Percentiles rank a stretch among this genome's conserved stretches.
Evolutionary conservation across 2,113 vertebrate genomes (phyloP).

Genomic region (Sceloporus tristichus): DNA sequence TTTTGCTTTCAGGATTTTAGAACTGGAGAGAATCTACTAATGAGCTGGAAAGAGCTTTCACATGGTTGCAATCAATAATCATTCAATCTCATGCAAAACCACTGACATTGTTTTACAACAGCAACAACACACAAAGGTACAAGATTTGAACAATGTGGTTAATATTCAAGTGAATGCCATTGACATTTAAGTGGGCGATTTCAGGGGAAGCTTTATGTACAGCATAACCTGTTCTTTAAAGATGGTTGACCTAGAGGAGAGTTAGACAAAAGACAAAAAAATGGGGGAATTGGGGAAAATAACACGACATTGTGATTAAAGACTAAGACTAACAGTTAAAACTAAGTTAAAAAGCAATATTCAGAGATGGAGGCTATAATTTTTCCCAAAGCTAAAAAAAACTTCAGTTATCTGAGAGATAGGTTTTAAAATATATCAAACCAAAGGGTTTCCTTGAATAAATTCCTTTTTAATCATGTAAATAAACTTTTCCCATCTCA

Average conservation of each 20-base stretch:
- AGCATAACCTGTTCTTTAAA: not conserved
- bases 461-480: not conserved
- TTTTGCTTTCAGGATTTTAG: not conserved
- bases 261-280: not conserved
- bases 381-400: not conserved
- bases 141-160: not conserved
- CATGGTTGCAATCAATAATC: not conserved
- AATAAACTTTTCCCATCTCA: not conserved
- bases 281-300: not conserved
- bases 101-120: not conserved
- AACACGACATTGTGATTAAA: not conserved
- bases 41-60: not conserved
- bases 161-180: not conserved
- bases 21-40: not conserved
- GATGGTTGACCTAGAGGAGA: not conserved
- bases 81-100: conserved; percentile 8
- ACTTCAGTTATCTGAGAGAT: not conserved
- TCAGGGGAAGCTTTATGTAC: not conserved
- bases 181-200: not conserved
- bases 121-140: not conserved
- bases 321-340: not conserved
- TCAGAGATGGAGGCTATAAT: not conserved
- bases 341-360: not conserved
- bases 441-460: not conserved
- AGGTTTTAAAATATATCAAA: not conserved